Percentiles rank a stretch among this genome's conserved stretches.
Evolutionary conservation across 2,888 invertebrate genomes (phyloP).

Genomic region (Drosophila mercatorum): DNA sequence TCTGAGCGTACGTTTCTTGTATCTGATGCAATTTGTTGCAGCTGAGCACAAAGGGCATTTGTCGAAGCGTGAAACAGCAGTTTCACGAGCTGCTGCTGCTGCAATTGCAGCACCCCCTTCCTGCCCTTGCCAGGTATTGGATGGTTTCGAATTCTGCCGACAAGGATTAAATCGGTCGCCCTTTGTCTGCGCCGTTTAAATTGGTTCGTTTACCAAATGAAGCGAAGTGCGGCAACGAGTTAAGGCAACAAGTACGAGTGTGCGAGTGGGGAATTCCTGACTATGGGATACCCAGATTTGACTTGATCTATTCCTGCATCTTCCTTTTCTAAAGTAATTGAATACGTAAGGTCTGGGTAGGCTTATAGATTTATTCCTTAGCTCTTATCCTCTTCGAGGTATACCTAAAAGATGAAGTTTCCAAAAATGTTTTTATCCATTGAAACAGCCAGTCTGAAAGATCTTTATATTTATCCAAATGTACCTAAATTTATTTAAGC

Average conservation of each 20-base stretch:
- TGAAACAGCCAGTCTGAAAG: not conserved
- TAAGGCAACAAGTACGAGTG: slow-evolving; percentile 21
- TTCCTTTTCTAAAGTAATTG: too few relatives aligned
- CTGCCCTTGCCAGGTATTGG: slow-evolving; percentile 4
- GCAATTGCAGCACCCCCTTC: slow-evolving; percentile 48
- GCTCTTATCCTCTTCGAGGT: too few relatives aligned
- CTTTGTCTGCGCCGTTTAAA: slow-evolving; percentile 67
- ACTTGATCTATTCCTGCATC: not conserved
- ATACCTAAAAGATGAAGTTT: not conserved
- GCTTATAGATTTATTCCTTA: too few relatives aligned
- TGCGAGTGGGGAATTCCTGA: not conserved
- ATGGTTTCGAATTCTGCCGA: slow-evolving; percentile 19
- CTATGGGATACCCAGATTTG: not conserved
- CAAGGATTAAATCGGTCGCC: slow-evolving; percentile 67
- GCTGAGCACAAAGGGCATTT: slow-evolving; percentile 67
- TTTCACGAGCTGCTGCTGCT: slow-evolving; percentile 67
- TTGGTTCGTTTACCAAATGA: slow-evolving; percentile 75
- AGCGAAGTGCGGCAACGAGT: slow-evolving; percentile 54
- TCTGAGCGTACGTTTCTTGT: slow-evolving; percentile 42
- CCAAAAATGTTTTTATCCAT: not conserved
- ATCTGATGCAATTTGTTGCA: slow-evolving; percentile 71
- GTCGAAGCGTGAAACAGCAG: slow-evolving; percentile 77
- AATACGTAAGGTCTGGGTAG: too few relatives aligned
- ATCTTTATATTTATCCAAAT: too few relatives aligned
- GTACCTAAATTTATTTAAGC: too few relatives aligned